Evolutionary conservation across 2,888 invertebrate genomes (phyloP), one percentile per base, ranked within the genome.

Genomic region (Epiblema foenella): DNA sequence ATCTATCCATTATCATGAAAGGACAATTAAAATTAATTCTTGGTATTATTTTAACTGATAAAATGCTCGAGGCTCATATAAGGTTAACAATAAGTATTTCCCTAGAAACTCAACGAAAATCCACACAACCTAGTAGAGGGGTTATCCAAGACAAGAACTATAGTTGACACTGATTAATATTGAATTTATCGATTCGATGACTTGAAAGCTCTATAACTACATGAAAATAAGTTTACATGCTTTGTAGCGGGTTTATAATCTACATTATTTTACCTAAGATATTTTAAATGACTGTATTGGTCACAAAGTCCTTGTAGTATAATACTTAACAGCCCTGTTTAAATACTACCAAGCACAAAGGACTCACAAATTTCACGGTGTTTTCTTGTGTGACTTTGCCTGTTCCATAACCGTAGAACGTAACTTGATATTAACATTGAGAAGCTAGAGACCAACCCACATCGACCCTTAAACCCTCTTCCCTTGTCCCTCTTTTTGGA

Each of bases 1-100:
- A 54, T 54, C 24, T 3, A 64, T 24, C 11, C n/a, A 24, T 54
- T 24, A 39, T 20, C 37, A 33, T 33, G 62, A 17, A 37, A 63
- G 12, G 33, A 51, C 15, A 15, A 51, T 51, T 63, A 33, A 29
- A 11, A 18, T 39, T 39, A 20, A 56, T 17, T 9, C 56, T 33
- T n/a, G n/a, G n/a, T n/a, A 11, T 10, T 51, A 18, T 18, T 51
- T 51, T 9, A 18, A 17, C 17, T 59, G 20, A 59, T 42, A 29
- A 20, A 42, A n/a, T 9, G 42, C 0, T 20, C 15, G 20, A 42
- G 5, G 4, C 0, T 4, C 9, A 15, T 20, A 11, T 42, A 20
- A 58, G 18, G 37, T 11, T 11, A 17, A 15, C 15, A 37, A n/a
- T 37, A 10, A 11, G 29, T 1, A 57, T 7, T 33, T 17, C 29